These are phyloP conservation scores for Cochlearius cochlearius DNA, from an alignment of 2,113 vertebrate genomes.

Conservation along the genomic window DNA sequence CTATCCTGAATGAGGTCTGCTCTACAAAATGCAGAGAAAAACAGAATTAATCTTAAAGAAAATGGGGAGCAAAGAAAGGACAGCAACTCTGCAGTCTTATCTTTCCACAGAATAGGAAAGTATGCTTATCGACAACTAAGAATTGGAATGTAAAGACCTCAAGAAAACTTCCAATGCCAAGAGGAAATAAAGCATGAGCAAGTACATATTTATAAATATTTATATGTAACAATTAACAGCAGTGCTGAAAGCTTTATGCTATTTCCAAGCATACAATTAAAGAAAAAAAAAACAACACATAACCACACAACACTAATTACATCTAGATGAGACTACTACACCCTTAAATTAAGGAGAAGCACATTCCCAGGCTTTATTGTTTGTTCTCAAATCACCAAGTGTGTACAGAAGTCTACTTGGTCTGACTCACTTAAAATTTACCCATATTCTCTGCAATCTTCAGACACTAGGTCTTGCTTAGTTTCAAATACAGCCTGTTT, in stretches of 20 bases:
- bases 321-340: not conserved
- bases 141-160: not conserved
- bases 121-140: not conserved
- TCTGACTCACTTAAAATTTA: not conserved
- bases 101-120: not conserved
- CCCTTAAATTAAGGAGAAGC: not conserved
- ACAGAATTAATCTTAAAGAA: not conserved
- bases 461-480: not conserved
- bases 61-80: not conserved
- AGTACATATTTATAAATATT: not conserved
- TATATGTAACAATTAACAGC: not conserved
- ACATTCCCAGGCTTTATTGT: not conserved
- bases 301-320: conserved; percentile 2
- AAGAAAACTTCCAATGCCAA: not conserved
- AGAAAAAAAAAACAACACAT: not conserved
- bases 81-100: not conserved
- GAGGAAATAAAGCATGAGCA: not conserved
- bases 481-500: not conserved
- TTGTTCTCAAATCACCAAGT: not conserved
- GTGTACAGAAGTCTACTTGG: not conserved
- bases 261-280: not conserved
- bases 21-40: not conserved
- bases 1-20: not conserved
- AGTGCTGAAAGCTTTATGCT: not conserved
- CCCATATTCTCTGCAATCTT: not conserved